phyloP scores from a whole-genome alignment of 2,113 vertebrate species.

The Vombatus ursinus region DNA sequence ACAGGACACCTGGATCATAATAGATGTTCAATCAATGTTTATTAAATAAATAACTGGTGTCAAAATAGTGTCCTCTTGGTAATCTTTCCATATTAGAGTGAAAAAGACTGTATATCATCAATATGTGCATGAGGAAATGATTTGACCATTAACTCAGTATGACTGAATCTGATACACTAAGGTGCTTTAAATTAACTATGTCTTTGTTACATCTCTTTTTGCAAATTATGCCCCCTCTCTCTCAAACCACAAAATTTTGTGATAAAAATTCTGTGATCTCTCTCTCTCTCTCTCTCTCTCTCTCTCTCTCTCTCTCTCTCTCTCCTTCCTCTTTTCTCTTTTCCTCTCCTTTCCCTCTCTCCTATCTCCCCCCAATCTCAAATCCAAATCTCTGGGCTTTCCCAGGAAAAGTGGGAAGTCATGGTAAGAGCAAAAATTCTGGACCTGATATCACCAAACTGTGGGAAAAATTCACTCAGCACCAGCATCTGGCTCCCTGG shows the following conservation, averaged over 20 bases:
- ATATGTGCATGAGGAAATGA: background rate
- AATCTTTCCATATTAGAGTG: background rate
- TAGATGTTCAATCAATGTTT: background rate
- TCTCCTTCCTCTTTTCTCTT: no score
- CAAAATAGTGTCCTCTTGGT: background rate
- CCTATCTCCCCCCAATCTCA: constrained; percentile 14
- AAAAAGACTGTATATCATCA: background rate
- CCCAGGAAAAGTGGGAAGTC: constrained; percentile 65
- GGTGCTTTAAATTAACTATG: background rate
- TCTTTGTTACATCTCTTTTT: background rate
- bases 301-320: no score
- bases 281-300: no score
- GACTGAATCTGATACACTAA: background rate
- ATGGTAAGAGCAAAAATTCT: background rate
- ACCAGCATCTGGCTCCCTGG: constrained; percentile 82
- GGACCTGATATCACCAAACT: constrained; percentile 69
- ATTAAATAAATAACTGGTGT: background rate
- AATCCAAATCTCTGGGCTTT: constrained; percentile 47
- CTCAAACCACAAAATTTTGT: background rate
- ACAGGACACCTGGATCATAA: background rate
- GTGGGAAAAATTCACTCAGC: constrained; percentile 71
- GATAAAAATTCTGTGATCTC: background rate
- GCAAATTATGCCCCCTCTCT: background rate
- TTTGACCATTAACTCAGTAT: background rate
- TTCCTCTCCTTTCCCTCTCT: no score